Conservation (phyloP, 2,888 invertebrate species). For the Drosophila picticornis region DNA sequence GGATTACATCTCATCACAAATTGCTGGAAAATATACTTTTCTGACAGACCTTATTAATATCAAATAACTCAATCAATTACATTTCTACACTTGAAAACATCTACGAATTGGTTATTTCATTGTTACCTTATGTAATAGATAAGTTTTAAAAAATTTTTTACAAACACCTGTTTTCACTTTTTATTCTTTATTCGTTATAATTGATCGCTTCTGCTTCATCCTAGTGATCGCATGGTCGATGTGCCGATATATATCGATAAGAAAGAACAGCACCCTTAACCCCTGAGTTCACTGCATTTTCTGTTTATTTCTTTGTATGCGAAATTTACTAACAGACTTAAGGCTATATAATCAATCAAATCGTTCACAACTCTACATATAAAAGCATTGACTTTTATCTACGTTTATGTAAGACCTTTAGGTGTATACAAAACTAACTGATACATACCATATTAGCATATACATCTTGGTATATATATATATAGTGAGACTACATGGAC, state of each 20-base stretch:
- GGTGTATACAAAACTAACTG: background rate
- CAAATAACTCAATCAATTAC: too few relatives aligned
- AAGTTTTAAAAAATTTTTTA: too few relatives aligned
- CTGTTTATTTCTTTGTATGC: too few relatives aligned
- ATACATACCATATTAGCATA: background rate
- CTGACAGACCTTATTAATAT: background rate
- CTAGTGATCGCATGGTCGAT: background rate
- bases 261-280: background rate
- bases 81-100: too few relatives aligned
- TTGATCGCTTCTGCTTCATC: too few relatives aligned
- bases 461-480: background rate
- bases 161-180: too few relatives aligned
- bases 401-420: background rate
- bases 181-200: too few relatives aligned
- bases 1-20: background rate
- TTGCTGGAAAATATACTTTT: background rate
- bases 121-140: too few relatives aligned
- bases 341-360: background rate
- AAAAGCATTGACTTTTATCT: background rate
- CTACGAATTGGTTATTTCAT: too few relatives aligned
- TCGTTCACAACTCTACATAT: background rate
- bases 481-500: background rate
- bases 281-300: background rate
- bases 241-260: background rate
- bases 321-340: background rate